Conservation (phyloP, 2,888 invertebrate genomes). For the Camponotus fellah region DNA sequence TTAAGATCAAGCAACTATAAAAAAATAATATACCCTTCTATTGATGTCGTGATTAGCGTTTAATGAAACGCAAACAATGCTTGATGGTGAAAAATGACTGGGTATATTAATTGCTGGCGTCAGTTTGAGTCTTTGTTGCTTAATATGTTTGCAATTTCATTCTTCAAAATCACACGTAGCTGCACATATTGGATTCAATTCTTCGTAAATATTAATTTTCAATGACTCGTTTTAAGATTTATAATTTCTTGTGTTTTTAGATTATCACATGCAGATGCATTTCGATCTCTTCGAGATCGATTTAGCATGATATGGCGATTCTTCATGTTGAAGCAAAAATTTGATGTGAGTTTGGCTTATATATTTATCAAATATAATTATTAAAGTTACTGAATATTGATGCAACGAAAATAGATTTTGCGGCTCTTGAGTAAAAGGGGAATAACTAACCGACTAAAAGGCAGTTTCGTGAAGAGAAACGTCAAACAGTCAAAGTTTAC, state of each 20-base stretch:
- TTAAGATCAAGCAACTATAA: neutral
- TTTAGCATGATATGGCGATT: neutral
- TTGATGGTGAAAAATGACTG: constrained; percentile 27
- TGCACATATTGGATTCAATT: constrained; percentile 27
- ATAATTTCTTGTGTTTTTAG: constrained; percentile 55
- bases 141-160: constrained; percentile 58
- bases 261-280: constrained; percentile 22
- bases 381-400: neutral
- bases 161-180: neutral
- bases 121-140: neutral
- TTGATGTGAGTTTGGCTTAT: constrained; percentile 61
- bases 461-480: constrained; percentile 18
- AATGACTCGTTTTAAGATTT: neutral
- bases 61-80: neutral
- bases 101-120: constrained; percentile 55
- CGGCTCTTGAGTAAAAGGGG: neutral
- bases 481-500: constrained; percentile 58
- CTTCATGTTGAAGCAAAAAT: constrained; percentile 1
- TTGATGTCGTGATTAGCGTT: neutral
- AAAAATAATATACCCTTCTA: neutral
- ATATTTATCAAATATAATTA: neutral
- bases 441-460: constrained; percentile 14
- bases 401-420: neutral
- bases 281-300: neutral
- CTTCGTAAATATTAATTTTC: neutral